Percentiles rank a stretch among this genome's conserved stretches.
These are phyloP conservation scores for Plectus sambesii DNA, from an alignment of 1,140 invertebrate species.

Conservation along the genomic window DNA sequence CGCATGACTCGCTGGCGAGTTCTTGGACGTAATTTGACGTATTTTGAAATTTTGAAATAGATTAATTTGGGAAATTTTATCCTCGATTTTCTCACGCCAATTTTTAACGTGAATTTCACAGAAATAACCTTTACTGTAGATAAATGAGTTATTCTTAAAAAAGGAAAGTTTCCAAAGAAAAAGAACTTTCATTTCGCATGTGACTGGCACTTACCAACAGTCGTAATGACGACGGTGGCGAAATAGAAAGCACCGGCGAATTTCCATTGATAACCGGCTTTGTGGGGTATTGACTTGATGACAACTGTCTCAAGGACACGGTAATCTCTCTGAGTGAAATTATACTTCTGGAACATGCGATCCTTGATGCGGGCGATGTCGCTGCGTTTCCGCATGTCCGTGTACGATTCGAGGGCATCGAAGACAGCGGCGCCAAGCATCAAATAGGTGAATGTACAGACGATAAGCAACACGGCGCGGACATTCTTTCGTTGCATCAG, in stretches of 20 bases:
- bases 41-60: too few relatives aligned
- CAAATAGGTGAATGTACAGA: conserved; percentile 95
- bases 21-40: too few relatives aligned
- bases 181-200: conserved; percentile 1
- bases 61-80: not conserved
- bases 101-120: not conserved
- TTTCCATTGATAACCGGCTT: conserved; percentile 92
- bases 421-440: conserved; percentile 95
- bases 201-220: conserved; percentile 63
- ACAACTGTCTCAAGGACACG: conserved; percentile 83
- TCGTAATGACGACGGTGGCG: conserved; percentile 92
- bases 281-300: conserved; percentile 82
- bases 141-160: not conserved
- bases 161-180: not conserved
- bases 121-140: not conserved
- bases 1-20: too few relatives aligned
- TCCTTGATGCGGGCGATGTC: conserved; percentile 54
- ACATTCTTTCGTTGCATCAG: conserved; percentile 99
- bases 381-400: conserved; percentile 65
- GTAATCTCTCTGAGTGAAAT: conserved; percentile 69
- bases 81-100: conserved; percentile 3
- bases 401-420: conserved; percentile 87
- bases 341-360: conserved; percentile 74
- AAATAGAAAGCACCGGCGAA: conserved; percentile 96
- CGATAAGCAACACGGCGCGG: conserved; percentile 86